phyloP scores from a whole-genome alignment of 2,888 invertebrate genomes.

The Protophormia terraenovae region DNA sequence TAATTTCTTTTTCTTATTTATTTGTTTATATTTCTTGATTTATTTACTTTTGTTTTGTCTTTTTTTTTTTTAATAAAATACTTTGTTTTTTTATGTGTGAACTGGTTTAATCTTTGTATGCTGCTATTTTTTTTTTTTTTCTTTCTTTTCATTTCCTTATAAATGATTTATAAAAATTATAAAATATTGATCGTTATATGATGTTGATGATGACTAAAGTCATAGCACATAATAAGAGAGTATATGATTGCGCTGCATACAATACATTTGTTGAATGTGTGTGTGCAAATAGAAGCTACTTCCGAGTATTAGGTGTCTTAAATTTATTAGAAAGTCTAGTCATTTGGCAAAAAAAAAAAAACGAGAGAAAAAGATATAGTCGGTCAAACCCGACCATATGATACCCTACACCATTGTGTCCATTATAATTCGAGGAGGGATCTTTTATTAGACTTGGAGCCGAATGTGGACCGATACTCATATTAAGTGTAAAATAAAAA shows the following conservation, averaged over 20 bases:
- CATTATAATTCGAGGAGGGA: too few species aligned
- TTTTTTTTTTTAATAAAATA: conserved; percentile 6
- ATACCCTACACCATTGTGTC: too few species aligned
- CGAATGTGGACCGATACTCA: too few species aligned
- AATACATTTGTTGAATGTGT: background rate
- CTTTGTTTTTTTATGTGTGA: conserved; percentile 15
- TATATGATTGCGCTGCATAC: background rate
- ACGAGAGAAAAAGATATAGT: too few species aligned
- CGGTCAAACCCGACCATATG: too few species aligned
- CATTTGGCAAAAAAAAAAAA: conserved; percentile 4
- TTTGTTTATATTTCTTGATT: background rate
- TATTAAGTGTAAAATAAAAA: too few species aligned
- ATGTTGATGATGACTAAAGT: conserved; percentile 34
- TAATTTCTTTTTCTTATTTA: background rate
- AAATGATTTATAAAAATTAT: conserved; percentile 8
- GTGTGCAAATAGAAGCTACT: background rate
- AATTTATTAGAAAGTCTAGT: conserved; percentile 43
- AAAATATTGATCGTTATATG: conserved; percentile 44
- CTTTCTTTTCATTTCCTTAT: conserved; percentile 47
- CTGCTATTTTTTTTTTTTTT: conserved; percentile 12
- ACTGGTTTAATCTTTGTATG: conserved; percentile 52
- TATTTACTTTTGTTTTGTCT: too few species aligned
- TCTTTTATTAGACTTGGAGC: too few species aligned
- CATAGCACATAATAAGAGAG: background rate
- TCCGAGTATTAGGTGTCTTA: conserved; percentile 32